Evolutionary conservation across 2,888 invertebrate genomes (phyloP).

Genomic region (Eupithecia insigniata): DNA sequence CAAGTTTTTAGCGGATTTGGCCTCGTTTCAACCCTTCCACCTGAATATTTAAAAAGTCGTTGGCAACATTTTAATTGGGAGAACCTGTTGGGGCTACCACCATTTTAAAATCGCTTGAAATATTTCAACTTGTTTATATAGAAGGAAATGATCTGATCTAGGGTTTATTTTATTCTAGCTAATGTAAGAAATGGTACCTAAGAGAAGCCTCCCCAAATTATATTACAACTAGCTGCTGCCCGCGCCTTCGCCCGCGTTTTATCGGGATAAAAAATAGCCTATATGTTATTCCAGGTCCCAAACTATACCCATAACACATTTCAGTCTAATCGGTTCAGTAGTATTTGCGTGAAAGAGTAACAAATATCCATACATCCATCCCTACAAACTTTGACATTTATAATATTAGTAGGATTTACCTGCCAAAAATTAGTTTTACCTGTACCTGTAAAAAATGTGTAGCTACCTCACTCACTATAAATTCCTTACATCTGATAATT

Average conservation of each 20-base stretch:
- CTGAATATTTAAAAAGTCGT: constrained; percentile 84
- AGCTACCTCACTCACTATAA: not conserved
- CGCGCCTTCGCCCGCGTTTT: too few relatives aligned
- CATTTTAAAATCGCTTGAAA: not conserved
- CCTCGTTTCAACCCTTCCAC: constrained; percentile 74
- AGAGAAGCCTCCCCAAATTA: not conserved
- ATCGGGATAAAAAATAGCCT: too few relatives aligned
- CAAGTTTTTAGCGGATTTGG: constrained; percentile 65
- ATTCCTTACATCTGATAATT: not conserved
- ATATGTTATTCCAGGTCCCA: too few relatives aligned
- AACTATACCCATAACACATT: too few relatives aligned
- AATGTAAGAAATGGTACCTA: not conserved
- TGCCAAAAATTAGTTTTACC: not conserved
- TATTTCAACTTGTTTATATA: not conserved
- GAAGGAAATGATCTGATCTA: not conserved
- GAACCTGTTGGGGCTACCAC: constrained; percentile 60
- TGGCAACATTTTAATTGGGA: constrained; percentile 82
- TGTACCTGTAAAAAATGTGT: too few relatives aligned
- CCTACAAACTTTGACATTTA: too few relatives aligned
- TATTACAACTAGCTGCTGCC: too few relatives aligned
- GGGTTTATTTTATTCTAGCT: not conserved
- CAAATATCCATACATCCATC: too few relatives aligned
- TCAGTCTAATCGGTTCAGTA: too few relatives aligned
- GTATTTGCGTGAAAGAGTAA: too few relatives aligned
- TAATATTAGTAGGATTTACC: too few relatives aligned